phyloP scores from a whole-genome alignment of 2,797 vertebrate species.

The Poeciliopsis presidionis region DNA sequence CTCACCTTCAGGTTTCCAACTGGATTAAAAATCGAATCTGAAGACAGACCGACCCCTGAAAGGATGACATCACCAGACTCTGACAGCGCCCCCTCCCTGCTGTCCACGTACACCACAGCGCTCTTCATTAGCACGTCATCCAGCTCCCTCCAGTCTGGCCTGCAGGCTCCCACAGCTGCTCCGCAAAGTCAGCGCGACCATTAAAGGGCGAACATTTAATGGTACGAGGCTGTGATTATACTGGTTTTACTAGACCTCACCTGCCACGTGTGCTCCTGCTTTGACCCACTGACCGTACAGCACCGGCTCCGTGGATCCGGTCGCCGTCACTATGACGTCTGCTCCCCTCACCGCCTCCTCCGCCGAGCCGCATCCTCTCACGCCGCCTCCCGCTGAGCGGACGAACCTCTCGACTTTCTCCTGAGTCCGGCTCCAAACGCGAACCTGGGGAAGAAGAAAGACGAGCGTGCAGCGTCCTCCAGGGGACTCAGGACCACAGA shows the following conservation, averaged over 20 bases:
- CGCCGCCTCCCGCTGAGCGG: slow-evolving; percentile 67
- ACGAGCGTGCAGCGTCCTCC: background rate
- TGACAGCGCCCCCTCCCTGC: slow-evolving; percentile 84
- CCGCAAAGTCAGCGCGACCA: background rate
- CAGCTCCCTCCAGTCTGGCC: slow-evolving; percentile 92
- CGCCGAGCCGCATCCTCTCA: slow-evolving; percentile 80
- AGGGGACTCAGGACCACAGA: too few relatives aligned
- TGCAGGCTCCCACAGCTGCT: slow-evolving; percentile 91
- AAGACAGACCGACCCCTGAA: slow-evolving; percentile 83
- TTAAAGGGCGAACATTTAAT: background rate
- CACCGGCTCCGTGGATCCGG: slow-evolving; percentile 86
- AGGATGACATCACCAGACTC: slow-evolving; percentile 94
- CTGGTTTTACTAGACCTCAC: slow-evolving; percentile 69
- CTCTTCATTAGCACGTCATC: slow-evolving; percentile 89
- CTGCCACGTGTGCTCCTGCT: slow-evolving; percentile 92
- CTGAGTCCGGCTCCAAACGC: slow-evolving; percentile 86
- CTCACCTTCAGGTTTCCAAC: background rate
- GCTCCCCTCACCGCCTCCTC: slow-evolving; percentile 89
- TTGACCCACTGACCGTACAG: slow-evolving; percentile 93
- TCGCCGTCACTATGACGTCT: slow-evolving; percentile 92
- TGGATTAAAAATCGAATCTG: background rate
- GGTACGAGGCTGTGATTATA: background rate
- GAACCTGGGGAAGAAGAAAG: slow-evolving; percentile 80
- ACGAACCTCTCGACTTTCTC: slow-evolving; percentile 81
- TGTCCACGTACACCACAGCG: slow-evolving; percentile 89